Evolutionary conservation across 2,888 invertebrate species (phyloP).

Genomic region (Phaonia tiefii): DNA sequence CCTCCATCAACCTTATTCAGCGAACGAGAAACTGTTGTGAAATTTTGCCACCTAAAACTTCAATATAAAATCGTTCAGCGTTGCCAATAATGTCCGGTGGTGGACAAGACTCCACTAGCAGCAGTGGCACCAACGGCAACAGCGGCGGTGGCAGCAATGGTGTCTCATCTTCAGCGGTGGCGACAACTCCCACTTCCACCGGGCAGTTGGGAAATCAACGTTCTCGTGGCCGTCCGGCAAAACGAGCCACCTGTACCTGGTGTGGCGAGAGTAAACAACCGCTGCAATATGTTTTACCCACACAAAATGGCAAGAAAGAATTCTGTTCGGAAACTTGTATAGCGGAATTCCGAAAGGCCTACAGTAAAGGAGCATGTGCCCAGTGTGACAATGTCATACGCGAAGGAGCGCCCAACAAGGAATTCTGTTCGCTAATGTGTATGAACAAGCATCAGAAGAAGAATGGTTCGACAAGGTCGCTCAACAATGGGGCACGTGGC

Average conservation of each 20-base stretch:
- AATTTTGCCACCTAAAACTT: slow-evolving; percentile 22
- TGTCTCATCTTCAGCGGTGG: slow-evolving; percentile 68
- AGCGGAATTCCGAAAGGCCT: slow-evolving; percentile 93
- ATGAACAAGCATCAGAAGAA: slow-evolving; percentile 92
- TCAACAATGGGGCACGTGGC: slow-evolving; percentile 70
- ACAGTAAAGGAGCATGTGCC: slow-evolving; percentile 92
- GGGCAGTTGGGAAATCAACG: slow-evolving; percentile 70
- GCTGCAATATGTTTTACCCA: slow-evolving; percentile 91
- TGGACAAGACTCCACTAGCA: slow-evolving; percentile 71
- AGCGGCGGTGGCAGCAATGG: slow-evolving; percentile 69
- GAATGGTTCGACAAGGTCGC: slow-evolving; percentile 81
- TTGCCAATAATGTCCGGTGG: slow-evolving; percentile 76
- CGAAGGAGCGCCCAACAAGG: slow-evolving; percentile 87
- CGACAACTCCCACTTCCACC: slow-evolving; percentile 69
- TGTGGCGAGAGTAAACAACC: slow-evolving; percentile 91
- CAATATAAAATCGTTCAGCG: slow-evolving; percentile 59
- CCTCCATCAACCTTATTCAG: neutral
- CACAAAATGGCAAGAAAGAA: slow-evolving; percentile 92
- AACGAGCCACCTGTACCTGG: slow-evolving; percentile 89
- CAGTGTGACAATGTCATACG: slow-evolving; percentile 92
- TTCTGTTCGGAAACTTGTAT: slow-evolving; percentile 95
- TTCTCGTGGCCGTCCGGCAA: slow-evolving; percentile 87
- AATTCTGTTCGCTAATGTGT: slow-evolving; percentile 92
- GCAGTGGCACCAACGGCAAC: slow-evolving; percentile 68
- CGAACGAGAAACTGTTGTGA: slow-evolving; percentile 16